A percentile compares a stretch with the other conserved stretches of the same genome.
Evolutionary conservation across 2,113 vertebrate genomes (phyloP).

Genomic region (Paramormyrops kingsleyae): DNA sequence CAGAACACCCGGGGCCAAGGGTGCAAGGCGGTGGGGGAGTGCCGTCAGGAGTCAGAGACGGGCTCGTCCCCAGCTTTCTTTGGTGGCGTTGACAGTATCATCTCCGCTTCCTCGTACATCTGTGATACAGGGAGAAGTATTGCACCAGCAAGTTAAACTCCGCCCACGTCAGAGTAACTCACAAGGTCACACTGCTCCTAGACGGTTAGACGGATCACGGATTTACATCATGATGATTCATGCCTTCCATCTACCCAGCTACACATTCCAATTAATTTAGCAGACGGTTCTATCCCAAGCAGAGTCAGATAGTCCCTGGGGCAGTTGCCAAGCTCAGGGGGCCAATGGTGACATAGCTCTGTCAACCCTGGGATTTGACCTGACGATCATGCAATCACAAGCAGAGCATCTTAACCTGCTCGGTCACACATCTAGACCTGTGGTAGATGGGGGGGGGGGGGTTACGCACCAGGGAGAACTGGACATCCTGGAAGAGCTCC

Average conservation of each 20-base stretch:
- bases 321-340: background rate
- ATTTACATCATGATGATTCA: background rate
- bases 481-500: conserved; percentile 80
- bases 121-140: background rate
- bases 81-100: conserved; percentile 54
- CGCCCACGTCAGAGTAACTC: background rate
- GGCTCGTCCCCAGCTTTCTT: conserved; percentile 46
- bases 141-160: background rate
- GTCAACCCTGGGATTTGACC: background rate
- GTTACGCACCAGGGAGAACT: conserved; percentile 66
- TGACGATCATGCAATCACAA: background rate
- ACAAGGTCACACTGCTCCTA: background rate
- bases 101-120: conserved; percentile 30
- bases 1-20: background rate
- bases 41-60: background rate
- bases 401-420: background rate
- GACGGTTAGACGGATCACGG: background rate
- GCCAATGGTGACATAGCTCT: background rate
- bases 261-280: background rate
- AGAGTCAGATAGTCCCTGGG: too few relatives aligned
- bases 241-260: too few relatives aligned
- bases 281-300: background rate
- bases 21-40: background rate
- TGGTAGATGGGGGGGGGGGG: background rate
- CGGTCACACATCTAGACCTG: background rate